Evolutionary conservation across 2,797 vertebrate genomes (phyloP), one percentile per base, ranked within the genome.

Genomic region (Austrolebias charrua): DNA sequence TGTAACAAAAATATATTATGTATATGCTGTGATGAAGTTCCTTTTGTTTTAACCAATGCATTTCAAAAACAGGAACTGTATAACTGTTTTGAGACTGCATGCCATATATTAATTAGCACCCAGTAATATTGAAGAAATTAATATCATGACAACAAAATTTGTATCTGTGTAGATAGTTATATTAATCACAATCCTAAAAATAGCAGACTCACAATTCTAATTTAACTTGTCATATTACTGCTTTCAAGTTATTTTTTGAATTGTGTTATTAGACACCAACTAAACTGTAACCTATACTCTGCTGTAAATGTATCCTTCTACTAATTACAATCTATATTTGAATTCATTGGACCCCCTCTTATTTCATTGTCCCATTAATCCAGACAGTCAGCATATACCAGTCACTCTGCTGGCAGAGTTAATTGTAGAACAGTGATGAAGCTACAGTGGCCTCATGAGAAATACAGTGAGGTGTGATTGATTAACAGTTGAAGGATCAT

Each of bases 401-500:
- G 69, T 82, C 75, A 69, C 61, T 76, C 82, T 82, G 69, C 69
- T 81, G 73, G 73, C 82, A 76, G 73, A 71, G 81, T 85, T 87
- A 85, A 90, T 85, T 88, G 85, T 83, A 78, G 72, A 84, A 56
- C 75, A 64, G 73, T 88, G 86, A 88, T 86, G 84, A 85, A 87
- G 82, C 85, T 71, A 71, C 71, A 68, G 71, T 63, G 76, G 75
- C 82, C 82, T 84, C 82, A 55, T 83, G 85, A 88, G 87, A 84
- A 73, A 81, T 80, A 71, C 77, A 63, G 63, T 62, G 73, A 81
- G 70, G 72, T 71, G 72, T 89, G 84, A 90, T 89, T 91, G 86
- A 90, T 88, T 90, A 86, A 83, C 79, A 79, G 83, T 85, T 87
- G 74, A 81, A 80, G 80, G 76, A 74, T 79, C 73, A 88, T 88